These are phyloP conservation scores for Leptopterna dolabrata DNA, from an alignment of 2,888 invertebrate genomes.

Conservation along the genomic window DNA sequence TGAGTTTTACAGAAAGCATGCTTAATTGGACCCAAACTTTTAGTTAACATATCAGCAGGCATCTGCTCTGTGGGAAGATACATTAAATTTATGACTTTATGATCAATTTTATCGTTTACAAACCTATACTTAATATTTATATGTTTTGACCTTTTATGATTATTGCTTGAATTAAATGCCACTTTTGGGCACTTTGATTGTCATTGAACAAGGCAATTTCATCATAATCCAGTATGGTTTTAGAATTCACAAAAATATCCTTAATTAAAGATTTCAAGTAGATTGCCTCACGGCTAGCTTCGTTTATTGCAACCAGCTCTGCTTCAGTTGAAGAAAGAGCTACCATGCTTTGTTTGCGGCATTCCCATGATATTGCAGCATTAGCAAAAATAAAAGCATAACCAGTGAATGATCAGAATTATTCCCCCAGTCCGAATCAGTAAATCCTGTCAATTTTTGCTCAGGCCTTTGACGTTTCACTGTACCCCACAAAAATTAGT, in stretches of 20 bases:
- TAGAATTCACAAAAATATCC: neutral
- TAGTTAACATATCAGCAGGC: constrained; percentile 17
- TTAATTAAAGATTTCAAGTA: neutral
- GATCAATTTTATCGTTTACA: neutral
- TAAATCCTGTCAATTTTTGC: constrained; percentile 31
- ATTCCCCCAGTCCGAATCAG: too few relatives aligned
- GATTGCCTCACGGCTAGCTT: neutral
- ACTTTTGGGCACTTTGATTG: too few relatives aligned
- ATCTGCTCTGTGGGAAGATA: too few relatives aligned
- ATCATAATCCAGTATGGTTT: neutral
- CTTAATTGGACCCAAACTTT: constrained; percentile 5
- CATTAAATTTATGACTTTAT: neutral
- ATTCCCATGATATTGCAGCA: too few relatives aligned
- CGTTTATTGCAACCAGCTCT: neutral
- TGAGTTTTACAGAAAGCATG: neutral
- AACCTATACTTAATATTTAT: neutral
- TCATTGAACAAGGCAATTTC: neutral
- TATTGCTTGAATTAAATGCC: neutral
- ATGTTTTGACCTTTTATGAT: neutral
- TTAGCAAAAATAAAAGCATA: neutral
- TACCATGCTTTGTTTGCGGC: too few relatives aligned
- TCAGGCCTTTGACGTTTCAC: constrained; percentile 52
- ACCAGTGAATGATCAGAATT: neutral
- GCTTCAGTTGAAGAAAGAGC: too few relatives aligned
- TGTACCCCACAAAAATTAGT: too few relatives aligned